A percentile compares a stretch with the other conserved stretches of the same genome.
Conservation (phyloP, 2,797 vertebrate genomes). For the Percopsis omiscomaycus region DNA sequence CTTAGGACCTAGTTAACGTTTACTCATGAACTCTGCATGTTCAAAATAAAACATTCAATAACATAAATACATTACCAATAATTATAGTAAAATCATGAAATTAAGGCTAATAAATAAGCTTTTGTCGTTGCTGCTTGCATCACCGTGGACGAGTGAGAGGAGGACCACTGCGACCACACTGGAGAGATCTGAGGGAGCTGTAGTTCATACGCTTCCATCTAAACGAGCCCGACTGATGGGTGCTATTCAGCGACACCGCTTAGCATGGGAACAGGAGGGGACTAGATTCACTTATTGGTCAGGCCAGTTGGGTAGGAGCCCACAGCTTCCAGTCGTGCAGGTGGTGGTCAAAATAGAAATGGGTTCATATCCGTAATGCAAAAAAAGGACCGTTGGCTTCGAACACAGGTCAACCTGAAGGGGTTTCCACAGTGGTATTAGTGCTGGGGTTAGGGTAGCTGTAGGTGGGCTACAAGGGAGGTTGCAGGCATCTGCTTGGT, state of each 20-base stretch:
- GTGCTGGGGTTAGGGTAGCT: constrained; percentile 6
- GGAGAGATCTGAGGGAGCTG: constrained; percentile 10
- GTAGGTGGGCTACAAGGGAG: constrained; percentile 4
- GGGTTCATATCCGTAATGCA: constrained; percentile 13
- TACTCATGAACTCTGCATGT: not conserved
- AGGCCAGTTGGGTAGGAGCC: not conserved
- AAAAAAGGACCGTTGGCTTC: constrained; percentile 1
- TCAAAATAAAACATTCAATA: constrained; percentile 11
- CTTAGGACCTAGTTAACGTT: constrained; percentile 3
- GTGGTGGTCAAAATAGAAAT: not conserved
- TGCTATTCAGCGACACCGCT: constrained; percentile 7
- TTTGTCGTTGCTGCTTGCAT: constrained; percentile 27
- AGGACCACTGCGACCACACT: not conserved
- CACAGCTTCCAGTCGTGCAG: not conserved
- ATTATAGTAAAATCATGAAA: constrained; percentile 34
- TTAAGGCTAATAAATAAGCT: constrained; percentile 51
- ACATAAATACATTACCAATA: constrained; percentile 11
- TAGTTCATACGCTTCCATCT: constrained; percentile 15
- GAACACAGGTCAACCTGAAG: not conserved
- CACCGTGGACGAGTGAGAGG: constrained; percentile 19
- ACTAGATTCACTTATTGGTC: not conserved
- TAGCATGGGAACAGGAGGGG: constrained; percentile 1
- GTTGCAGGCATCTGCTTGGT: constrained; percentile 22
- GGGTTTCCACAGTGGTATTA: constrained; percentile 4
- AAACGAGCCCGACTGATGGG: constrained; percentile 11